A percentile compares a stretch with the other conserved stretches of the same genome.
phyloP scores from a whole-genome alignment of 1,140 invertebrate species.

The Pseudomyrmex flavicornis region DNA sequence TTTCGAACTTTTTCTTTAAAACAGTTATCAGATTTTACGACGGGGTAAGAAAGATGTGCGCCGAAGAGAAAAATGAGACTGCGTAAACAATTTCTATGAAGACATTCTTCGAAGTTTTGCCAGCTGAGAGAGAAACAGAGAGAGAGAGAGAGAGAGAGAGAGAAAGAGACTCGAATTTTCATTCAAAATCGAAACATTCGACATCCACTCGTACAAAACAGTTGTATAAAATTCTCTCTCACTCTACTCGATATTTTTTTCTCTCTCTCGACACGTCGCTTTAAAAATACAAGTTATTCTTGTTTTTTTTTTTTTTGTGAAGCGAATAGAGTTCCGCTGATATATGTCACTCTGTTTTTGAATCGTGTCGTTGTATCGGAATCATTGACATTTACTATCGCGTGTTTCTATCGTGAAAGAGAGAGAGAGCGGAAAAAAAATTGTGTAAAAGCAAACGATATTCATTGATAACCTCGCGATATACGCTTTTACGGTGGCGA shows the following conservation, averaged over 20 bases:
- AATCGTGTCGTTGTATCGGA: background rate
- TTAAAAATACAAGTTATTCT: background rate
- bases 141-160: background rate
- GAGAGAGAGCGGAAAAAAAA: background rate
- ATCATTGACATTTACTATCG: constrained; percentile 20
- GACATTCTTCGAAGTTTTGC: constrained; percentile 43
- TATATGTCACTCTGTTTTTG: background rate
- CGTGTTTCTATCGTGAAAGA: background rate
- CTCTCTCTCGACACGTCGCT: background rate
- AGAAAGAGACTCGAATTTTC: constrained; percentile 18
- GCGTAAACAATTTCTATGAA: constrained; percentile 50
- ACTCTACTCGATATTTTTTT: background rate
- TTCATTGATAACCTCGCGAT: constrained; percentile 47
- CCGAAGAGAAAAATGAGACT: background rate
- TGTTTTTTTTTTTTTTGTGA: background rate
- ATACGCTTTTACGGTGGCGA: constrained; percentile 27
- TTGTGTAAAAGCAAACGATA: constrained; percentile 9
- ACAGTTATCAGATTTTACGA: constrained; percentile 54
- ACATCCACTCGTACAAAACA: constrained; percentile 22
- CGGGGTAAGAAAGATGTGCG: background rate
- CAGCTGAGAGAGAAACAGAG: background rate
- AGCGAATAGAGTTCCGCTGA: background rate
- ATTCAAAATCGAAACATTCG: constrained; percentile 32
- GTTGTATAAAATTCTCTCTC: constrained; percentile 25
- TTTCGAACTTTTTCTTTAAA: constrained; percentile 51